Percentiles rank a stretch among this genome's conserved stretches.
Conservation (phyloP, 2,113 vertebrate genomes). For the Toxostoma redivivum region DNA sequence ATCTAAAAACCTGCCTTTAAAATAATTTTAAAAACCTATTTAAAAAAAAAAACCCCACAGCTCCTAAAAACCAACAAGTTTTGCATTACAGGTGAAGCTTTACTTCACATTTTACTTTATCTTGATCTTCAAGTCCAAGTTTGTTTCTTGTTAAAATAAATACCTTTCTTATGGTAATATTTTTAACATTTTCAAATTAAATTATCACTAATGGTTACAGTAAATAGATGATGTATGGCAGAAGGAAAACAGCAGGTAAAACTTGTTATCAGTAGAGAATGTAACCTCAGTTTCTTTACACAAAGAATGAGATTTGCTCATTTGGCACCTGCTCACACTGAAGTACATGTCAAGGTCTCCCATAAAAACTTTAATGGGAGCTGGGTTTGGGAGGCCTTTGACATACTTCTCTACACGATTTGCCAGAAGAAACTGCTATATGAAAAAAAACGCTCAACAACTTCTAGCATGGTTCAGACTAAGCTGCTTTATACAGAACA, state of each 20-base stretch:
- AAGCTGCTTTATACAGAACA: slow-evolving; percentile 41
- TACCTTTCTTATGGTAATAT: slow-evolving; percentile 29
- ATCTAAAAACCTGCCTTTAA: slow-evolving; percentile 55
- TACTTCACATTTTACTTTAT: slow-evolving; percentile 51
- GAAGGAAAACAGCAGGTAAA: slow-evolving; percentile 74
- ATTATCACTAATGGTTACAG: slow-evolving; percentile 33
- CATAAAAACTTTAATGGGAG: background rate
- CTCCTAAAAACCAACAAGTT: slow-evolving; percentile 27
- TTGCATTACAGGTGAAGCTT: slow-evolving; percentile 53
- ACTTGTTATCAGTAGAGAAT: slow-evolving; percentile 29
- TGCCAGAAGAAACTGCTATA: slow-evolving; percentile 30
- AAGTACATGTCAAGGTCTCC: background rate
- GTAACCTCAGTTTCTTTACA: slow-evolving; percentile 41
- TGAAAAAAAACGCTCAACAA: slow-evolving; percentile 38
- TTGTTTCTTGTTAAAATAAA: slow-evolving; percentile 53
- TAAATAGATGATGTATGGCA: slow-evolving; percentile 60
- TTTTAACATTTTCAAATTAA: slow-evolving; percentile 45
- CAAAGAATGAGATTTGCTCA: slow-evolving; percentile 45
- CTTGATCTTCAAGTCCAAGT: slow-evolving; percentile 53
- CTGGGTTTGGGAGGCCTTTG: background rate
- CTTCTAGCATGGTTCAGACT: slow-evolving; percentile 46
- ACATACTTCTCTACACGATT: slow-evolving; percentile 23
- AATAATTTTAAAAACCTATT: slow-evolving; percentile 43
- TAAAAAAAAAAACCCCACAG: background rate
- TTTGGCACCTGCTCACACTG: slow-evolving; percentile 1